phyloP scores from a whole-genome alignment of 2,113 vertebrate genomes.

The Heterocephalus glaber region DNA sequence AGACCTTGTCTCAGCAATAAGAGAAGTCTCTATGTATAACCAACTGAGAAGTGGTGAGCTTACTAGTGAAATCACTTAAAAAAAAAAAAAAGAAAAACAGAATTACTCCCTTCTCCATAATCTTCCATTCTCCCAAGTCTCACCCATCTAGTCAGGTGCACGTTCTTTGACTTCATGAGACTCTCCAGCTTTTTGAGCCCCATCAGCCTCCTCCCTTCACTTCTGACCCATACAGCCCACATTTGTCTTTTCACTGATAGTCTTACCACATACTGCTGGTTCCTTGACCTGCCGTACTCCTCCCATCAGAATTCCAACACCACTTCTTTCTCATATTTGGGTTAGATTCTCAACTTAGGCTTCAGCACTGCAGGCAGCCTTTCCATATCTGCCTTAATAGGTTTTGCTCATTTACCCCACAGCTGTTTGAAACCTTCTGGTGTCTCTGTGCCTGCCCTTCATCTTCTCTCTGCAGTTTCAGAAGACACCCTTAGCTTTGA shows the following conservation, averaged over 20 bases:
- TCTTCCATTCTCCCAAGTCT: neutral
- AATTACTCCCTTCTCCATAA: neutral
- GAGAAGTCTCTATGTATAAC: neutral
- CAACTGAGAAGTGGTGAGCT: neutral
- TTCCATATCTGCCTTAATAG: neutral
- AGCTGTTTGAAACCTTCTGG: neutral
- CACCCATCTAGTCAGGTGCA: neutral
- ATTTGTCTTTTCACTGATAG: neutral
- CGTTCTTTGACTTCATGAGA: neutral
- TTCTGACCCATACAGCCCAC: neutral
- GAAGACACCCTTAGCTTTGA: too few species aligned
- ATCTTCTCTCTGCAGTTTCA: neutral
- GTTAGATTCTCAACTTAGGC: neutral
- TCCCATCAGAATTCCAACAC: neutral
- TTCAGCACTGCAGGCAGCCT: neutral
- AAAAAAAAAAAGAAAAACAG: neutral
- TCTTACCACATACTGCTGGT: neutral
- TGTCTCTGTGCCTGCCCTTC: neutral
- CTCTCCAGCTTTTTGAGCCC: neutral
- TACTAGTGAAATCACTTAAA: neutral
- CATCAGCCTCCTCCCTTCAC: rapidly evolving
- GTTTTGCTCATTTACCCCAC: neutral
- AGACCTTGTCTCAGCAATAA: neutral
- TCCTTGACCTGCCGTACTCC: neutral
- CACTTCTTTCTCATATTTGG: neutral